Percentiles rank a stretch among this genome's conserved stretches.
Evolutionary conservation across 2,113 vertebrate genomes (phyloP).

Genomic region (Mirza zaza): DNA sequence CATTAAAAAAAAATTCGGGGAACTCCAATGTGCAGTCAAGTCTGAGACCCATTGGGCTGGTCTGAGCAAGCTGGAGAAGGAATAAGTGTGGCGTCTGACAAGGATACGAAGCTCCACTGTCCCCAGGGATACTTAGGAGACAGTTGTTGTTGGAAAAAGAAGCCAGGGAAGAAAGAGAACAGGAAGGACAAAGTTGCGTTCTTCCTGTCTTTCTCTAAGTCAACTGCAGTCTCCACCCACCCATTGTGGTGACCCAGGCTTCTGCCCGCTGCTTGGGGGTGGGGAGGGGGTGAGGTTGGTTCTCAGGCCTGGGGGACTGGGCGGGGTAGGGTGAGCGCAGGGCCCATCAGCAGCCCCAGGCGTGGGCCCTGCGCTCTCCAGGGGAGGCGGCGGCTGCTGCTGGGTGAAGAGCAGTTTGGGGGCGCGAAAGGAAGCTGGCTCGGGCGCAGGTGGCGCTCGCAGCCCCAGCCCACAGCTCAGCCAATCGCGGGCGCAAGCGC

Average conservation of each 20-base stretch:
- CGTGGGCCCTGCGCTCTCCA: background rate
- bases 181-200: background rate
- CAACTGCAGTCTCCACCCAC: slow-evolving; percentile 10
- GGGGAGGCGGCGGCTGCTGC: background rate
- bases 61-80: background rate
- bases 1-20: background rate
- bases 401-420: slow-evolving; percentile 35
- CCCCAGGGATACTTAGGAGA: background rate
- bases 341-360: background rate
- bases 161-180: background rate
- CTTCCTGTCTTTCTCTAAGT: slow-evolving; percentile 25
- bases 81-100: background rate
- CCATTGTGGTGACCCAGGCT: background rate
- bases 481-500: slow-evolving; percentile 74
- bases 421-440: slow-evolving; percentile 49
- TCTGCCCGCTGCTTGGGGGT: background rate
- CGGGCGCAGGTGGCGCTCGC: slow-evolving; percentile 70
- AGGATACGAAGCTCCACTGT: background rate
- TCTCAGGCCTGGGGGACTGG: background rate
- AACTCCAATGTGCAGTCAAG: background rate
- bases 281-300: background rate
- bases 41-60: background rate
- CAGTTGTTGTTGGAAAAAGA: background rate
- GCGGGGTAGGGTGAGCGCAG: background rate
- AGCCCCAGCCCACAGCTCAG: slow-evolving; percentile 37